Evolutionary conservation across 64 coral and sea anemone genomes (phyloP), one percentile per base, ranked within the genome.

Genomic region (Montipora capricornis): DNA sequence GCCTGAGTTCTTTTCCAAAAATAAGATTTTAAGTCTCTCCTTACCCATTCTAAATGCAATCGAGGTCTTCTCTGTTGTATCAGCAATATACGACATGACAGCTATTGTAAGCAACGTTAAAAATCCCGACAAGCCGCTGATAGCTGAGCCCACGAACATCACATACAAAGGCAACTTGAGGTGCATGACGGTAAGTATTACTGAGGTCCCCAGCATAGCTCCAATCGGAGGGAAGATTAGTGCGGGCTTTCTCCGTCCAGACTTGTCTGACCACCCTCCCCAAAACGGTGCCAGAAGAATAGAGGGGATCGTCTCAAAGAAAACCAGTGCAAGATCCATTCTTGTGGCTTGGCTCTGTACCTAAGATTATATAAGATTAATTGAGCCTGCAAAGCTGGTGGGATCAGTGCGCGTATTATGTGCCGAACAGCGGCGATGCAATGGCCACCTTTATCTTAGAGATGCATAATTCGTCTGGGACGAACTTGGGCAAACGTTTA

Each of bases 261-360:
- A 53, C 68, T 88, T 87, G 9, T 93, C 92, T 8, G 92, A 67
- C 83, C 86, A 93, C 10, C 84, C 77, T 6, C 92, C 92, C 73
- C 68, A 80, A 87, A 93, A 93, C 5, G 76, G 76, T 37, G 76
- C 83, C 17, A 93, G 10, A 1, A 93, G 48, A 2, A 92, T 51
- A n/a, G 51, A 47, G 2, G 90, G 90, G 20, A 92, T 49, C 12
- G 57, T 14, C 52, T 19, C 17, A n/a, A 73, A 85, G 29, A 92
- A 49, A 16, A 46, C 66, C 11, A 85, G 82, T 3, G 47, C 93
- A 2, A 92, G 52, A 49, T 95, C 93, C 10, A 94, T 90, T 58
- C 86, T 62, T 5, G 96, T 70, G 9, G 93, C 83, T 37, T 80
- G 46, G 29, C 68, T 71, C 69, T 98, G 96, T 19, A 98, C 96